Evolutionary conservation across 2,888 invertebrate genomes (phyloP), one percentile per base, ranked within the genome.

Genomic region (Plutella xylostella): DNA sequence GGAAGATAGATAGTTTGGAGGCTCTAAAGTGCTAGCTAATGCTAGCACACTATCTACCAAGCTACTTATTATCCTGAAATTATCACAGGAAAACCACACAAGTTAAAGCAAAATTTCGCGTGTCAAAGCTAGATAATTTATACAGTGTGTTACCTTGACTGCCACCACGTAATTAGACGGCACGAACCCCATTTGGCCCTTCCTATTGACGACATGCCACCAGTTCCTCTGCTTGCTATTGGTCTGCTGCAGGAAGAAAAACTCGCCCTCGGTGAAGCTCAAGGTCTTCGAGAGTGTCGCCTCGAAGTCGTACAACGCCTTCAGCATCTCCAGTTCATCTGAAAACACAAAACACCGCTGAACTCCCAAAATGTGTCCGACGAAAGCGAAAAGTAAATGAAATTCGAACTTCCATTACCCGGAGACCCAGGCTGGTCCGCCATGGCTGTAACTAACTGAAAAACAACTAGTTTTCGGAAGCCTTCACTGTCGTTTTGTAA

Each of bases 181-280:
- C 55, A 94, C 92, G 63, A 92, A 94, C 43, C 94, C 94, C 54
- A 93, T 87, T 70, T 92, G 90, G 57, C 93, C 94, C 65, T 88
- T 89, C 68, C 87, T 89, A 77, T 92, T 93, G 55, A 93, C 90
- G 41, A 94, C 93, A 84, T 92, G 92, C 93, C 93, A 94, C 94
- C 93, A 94, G 67, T 94, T 93, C 51, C 90, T 86, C 66, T 93
- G 92, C 60, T 92, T 92, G 3, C 90, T 89, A 51, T 90, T 91
- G 18, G 87, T 90, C 65, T 93, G 93, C 61, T 93, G 90, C 17
- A 94, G 78, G 57, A 91, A 89, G 68, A 94, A 94, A 66, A 89
- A 89, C 67, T 94, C 93, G 50, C 92, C 91, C 61, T 90, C 90
- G 53, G 86, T 86, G 72, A 94, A 94, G 65, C 91, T 92, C 49